Evolutionary conservation across 1,140 invertebrate genomes (phyloP).

Genomic region (Andrena cerasifolii): DNA sequence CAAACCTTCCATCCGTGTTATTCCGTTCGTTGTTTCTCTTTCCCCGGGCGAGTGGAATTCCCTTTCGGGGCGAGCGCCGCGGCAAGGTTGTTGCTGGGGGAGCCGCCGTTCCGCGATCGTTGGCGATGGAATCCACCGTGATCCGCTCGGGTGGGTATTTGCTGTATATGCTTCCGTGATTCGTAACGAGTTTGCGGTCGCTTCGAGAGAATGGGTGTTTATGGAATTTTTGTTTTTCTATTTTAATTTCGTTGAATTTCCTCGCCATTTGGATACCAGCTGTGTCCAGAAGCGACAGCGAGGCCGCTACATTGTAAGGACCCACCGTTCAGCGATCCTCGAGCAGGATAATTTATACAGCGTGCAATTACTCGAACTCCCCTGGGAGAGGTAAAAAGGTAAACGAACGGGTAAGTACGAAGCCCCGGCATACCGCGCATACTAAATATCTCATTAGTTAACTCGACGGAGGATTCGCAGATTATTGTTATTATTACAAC

Average conservation of each 20-base stretch:
- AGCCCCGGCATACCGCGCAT: slow-evolving; percentile 10
- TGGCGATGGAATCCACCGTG: too few species aligned
- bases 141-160: too few species aligned
- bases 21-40: neutral
- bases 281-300: slow-evolving; percentile 14
- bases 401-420: slow-evolving; percentile 30
- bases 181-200: too few species aligned
- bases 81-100: too few species aligned
- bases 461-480: slow-evolving; percentile 23
- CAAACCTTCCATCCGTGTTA: neutral
- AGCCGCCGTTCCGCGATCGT: too few species aligned
- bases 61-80: too few species aligned
- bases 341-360: slow-evolving; percentile 31
- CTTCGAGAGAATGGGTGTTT: too few species aligned
- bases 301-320: slow-evolving; percentile 1
- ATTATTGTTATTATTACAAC: slow-evolving; percentile 43
- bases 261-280: neutral
- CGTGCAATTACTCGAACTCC: slow-evolving; percentile 24
- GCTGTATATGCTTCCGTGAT: too few species aligned
- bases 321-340: slow-evolving; percentile 1
- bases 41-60: too few species aligned
- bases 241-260: too few species aligned
- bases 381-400: slow-evolving; percentile 6
- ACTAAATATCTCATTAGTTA: slow-evolving; percentile 50
- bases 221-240: too few species aligned